Conservation (phyloP, 2,797 vertebrate species). For the Malurus leucopterus region DNA sequence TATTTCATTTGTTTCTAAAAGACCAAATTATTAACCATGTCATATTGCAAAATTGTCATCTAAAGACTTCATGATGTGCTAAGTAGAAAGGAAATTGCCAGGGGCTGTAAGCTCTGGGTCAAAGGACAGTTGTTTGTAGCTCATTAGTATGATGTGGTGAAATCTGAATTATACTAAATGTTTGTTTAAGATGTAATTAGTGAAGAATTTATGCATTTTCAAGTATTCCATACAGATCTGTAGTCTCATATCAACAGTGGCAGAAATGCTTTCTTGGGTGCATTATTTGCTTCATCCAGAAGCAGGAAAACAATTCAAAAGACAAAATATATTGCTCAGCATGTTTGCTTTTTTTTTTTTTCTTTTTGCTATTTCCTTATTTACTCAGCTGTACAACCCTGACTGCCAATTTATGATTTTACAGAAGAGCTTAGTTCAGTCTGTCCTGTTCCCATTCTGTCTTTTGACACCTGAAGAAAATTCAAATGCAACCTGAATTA, state of each 20-base stretch:
- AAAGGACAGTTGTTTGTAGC: conserved; percentile 18
- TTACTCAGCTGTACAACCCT: not conserved
- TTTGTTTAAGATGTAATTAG: conserved; percentile 45
- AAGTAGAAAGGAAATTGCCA: conserved; percentile 22
- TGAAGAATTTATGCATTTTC: conserved; percentile 22
- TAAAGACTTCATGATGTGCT: not conserved
- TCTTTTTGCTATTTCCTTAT: not conserved
- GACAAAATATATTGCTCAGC: not conserved
- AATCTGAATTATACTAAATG: conserved; percentile 36
- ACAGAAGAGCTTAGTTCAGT: not conserved
- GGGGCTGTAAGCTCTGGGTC: conserved; percentile 8
- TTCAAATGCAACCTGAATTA: not conserved
- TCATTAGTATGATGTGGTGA: conserved; percentile 45
- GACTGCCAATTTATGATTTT: not conserved
- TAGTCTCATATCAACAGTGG: not conserved
- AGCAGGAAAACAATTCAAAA: not conserved
- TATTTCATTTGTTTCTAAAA: conserved; percentile 24
- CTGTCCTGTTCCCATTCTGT: not conserved
- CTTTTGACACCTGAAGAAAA: not conserved
- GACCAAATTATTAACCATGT: conserved; percentile 22
- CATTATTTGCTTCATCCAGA: not conserved
- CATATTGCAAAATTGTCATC: conserved; percentile 20
- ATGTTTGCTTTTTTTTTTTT: not conserved
- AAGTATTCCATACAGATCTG: not conserved
- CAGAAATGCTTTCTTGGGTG: not conserved